These are phyloP conservation scores for Acrossocheilus fasciatus DNA, from an alignment of 2,797 vertebrate species.

Conservation along the genomic window DNA sequence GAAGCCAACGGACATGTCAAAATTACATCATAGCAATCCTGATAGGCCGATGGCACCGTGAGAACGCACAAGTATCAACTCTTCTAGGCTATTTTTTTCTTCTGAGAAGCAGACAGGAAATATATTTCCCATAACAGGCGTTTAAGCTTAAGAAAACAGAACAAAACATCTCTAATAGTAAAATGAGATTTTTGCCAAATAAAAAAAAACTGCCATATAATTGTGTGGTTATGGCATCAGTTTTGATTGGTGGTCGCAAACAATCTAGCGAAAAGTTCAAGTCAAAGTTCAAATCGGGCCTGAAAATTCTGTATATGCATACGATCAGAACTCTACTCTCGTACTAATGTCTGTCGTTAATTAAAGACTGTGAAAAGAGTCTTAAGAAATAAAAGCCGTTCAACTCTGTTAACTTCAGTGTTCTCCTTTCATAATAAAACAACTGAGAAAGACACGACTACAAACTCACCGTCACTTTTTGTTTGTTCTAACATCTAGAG, in stretches of 20 bases:
- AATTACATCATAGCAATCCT: constrained; percentile 3
- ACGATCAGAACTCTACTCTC: no score
- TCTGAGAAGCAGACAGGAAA: not conserved
- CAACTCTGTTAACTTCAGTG: not conserved
- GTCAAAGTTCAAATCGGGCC: not conserved
- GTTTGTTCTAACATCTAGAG: not conserved
- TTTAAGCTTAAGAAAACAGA: not conserved
- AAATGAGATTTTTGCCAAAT: not conserved
- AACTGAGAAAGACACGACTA: not conserved
- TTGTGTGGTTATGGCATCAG: not conserved
- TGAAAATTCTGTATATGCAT: not conserved
- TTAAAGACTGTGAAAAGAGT: not conserved
- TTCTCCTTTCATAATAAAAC: not conserved
- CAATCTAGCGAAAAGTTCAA: not conserved
- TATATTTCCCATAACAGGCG: not conserved
- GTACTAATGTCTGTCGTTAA: not conserved
- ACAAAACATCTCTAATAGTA: not conserved
- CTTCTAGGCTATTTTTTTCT: not conserved
- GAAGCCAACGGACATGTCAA: not conserved
- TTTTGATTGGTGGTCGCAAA: not conserved
- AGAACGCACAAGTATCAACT: not conserved
- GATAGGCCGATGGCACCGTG: not conserved
- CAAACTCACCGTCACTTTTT: not conserved
- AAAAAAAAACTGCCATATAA: not conserved
- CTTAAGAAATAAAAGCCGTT: not conserved